phyloP scores from a whole-genome alignment of 2,888 invertebrate species.

The Hypercompe scribonia region DNA sequence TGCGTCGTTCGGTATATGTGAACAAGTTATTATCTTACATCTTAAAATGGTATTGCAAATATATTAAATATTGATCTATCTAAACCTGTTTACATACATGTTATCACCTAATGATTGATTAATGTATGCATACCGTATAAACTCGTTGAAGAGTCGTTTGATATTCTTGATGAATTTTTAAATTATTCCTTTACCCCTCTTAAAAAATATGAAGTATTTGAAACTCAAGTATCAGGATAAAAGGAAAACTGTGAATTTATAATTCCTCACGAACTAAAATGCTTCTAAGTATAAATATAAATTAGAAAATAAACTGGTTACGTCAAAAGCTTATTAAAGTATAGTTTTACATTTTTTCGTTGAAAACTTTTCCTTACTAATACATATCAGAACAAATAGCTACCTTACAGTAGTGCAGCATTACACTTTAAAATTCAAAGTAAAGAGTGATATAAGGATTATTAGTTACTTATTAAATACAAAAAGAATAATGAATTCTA shows the following conservation, averaged over 20 bases:
- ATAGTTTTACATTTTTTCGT: neutral
- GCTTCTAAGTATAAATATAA: neutral
- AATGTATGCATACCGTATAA: slow-evolving; percentile 37
- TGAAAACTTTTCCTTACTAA: neutral
- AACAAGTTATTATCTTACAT: slow-evolving; percentile 17
- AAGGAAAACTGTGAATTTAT: no score
- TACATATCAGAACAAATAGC: neutral
- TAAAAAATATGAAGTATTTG: neutral
- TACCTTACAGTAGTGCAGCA: neutral
- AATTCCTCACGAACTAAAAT: no score
- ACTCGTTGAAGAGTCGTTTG: slow-evolving; percentile 28
- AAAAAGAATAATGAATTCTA: neutral
- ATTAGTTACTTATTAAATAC: neutral
- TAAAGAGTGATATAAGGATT: neutral
- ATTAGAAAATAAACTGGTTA: neutral
- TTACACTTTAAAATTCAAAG: no score
- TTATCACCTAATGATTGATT: slow-evolving; percentile 54
- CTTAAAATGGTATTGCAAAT: slow-evolving; percentile 32
- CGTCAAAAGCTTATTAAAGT: neutral
- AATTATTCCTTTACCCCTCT: neutral
- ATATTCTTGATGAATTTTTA: neutral
- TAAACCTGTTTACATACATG: slow-evolving; percentile 41
- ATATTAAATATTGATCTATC: slow-evolving; percentile 34
- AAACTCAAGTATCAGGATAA: no score
- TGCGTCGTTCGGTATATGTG: slow-evolving; percentile 10